These are phyloP conservation scores for Cyrtonyx montezumae DNA, from an alignment of 2,113 vertebrate genomes.

Conservation along the genomic window DNA sequence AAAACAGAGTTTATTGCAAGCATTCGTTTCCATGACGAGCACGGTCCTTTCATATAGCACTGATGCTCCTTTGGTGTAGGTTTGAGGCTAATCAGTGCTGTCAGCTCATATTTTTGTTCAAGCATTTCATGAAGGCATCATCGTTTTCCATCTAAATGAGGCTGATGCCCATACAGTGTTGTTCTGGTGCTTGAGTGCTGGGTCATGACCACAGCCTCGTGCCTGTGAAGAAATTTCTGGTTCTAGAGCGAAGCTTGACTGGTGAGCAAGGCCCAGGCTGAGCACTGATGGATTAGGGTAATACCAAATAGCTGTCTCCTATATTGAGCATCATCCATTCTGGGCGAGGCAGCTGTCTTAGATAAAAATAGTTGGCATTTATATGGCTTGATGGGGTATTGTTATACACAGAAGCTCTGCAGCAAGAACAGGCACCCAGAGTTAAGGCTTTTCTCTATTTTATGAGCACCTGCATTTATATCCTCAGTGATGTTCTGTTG, in stretches of 20 bases:
- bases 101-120: background rate
- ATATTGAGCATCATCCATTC: background rate
- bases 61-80: background rate
- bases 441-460: background rate
- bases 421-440: background rate
- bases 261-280: background rate
- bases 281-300: background rate
- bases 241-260: background rate
- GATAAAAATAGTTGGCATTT: background rate
- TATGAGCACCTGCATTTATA: background rate
- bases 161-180: background rate
- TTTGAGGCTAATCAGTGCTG: rapidly evolving
- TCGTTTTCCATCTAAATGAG: background rate
- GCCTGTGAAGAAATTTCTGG: background rate
- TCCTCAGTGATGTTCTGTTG: background rate
- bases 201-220: no score
- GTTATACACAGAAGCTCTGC: background rate
- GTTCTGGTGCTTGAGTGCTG: no score
- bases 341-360: background rate
- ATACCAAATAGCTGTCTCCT: background rate
- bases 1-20: background rate
- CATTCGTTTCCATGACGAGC: background rate
- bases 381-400: background rate
- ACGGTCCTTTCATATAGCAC: background rate
- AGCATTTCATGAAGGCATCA: background rate